phyloP scores from a whole-genome alignment of 2,888 invertebrate genomes.

The Oxyscelio sp. region DNA sequence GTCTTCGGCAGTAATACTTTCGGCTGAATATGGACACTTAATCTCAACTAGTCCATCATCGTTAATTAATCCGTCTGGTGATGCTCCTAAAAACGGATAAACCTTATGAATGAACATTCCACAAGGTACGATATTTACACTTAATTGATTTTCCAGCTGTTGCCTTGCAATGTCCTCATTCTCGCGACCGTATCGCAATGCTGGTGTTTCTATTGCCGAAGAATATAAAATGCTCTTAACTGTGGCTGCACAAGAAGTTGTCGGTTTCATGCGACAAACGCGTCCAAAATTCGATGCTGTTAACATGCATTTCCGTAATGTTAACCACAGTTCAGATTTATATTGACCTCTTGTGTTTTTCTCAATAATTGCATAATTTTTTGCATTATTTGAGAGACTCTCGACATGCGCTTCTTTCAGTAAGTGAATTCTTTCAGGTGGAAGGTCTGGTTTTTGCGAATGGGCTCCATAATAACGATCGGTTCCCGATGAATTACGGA shows the following conservation, averaged over 20 bases:
- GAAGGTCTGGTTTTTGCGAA: constrained; percentile 14
- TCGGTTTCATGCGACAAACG: constrained; percentile 6
- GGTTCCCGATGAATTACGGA: background rate
- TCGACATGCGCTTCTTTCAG: no score
- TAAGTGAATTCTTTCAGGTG: constrained; percentile 32
- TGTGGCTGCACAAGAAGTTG: background rate
- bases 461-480: constrained; percentile 22
- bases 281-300: constrained; percentile 27
- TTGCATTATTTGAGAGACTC: no score
- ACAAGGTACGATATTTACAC: background rate
- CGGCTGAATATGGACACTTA: no score
- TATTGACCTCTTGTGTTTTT: constrained; percentile 46
- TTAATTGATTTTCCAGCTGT: background rate
- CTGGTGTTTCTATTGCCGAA: background rate
- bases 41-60: background rate
- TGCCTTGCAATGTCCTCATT: background rate
- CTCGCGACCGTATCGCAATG: background rate
- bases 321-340: constrained; percentile 50
- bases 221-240: constrained; percentile 8
- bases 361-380: constrained; percentile 54
- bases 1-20: background rate
- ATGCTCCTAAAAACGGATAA: background rate
- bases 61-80: background rate
- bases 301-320: constrained; percentile 33
- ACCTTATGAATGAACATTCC: background rate